phyloP scores from a whole-genome alignment of 2,113 vertebrate species.

The Xiphophorus hellerii region DNA sequence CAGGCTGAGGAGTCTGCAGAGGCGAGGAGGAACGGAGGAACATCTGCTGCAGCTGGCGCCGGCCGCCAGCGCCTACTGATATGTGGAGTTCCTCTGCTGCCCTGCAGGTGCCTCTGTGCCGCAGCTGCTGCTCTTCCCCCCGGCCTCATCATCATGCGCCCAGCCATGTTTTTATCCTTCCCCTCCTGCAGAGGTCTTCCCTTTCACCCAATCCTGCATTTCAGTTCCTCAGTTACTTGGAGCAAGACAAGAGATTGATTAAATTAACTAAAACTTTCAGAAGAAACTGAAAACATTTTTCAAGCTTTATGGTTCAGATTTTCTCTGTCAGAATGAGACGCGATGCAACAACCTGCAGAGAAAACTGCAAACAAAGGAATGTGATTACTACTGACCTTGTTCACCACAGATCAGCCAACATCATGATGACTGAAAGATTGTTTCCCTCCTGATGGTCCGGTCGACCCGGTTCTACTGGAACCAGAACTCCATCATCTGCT shows the following conservation, averaged over 20 bases:
- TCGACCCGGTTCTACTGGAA: no score
- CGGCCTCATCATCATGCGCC: not conserved
- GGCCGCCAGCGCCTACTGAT: not conserved
- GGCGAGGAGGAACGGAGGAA: constrained; percentile 15
- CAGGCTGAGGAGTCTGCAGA: constrained; percentile 17
- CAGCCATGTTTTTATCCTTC: not conserved
- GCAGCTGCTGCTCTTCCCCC: not conserved
- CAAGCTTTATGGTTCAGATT: not conserved
- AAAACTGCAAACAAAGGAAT: no score
- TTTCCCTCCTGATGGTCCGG: no score
- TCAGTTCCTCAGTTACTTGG: not conserved
- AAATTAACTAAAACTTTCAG: not conserved
- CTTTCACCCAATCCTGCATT: not conserved
- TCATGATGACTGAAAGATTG: no score
- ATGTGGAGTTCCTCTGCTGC: not conserved
- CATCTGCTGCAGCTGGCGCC: constrained; percentile 34
- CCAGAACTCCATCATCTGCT: no score
- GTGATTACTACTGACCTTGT: no score
- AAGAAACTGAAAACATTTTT: not conserved
- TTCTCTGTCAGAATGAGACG: no score
- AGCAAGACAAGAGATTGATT: not conserved
- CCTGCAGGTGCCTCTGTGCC: not conserved
- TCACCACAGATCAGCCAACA: no score
- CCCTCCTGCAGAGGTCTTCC: not conserved
- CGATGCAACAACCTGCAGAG: no score